Evolutionary conservation across 2,113 vertebrate species (phyloP).

Genomic region (Neotoma lepida): DNA sequence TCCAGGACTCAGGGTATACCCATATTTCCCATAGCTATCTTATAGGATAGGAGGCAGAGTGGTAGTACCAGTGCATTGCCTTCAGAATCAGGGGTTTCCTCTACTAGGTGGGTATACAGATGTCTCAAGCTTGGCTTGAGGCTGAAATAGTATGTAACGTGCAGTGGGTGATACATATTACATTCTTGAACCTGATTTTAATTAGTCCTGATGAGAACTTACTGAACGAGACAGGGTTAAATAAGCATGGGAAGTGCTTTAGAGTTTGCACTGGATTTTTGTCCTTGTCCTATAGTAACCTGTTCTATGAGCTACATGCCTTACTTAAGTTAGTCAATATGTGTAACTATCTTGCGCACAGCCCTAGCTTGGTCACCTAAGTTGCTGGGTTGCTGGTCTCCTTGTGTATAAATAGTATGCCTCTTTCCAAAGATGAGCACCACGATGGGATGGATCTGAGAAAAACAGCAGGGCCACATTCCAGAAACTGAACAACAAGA

Average conservation of each 20-base stretch:
- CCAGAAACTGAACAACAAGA: neutral
- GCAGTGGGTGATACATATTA: neutral
- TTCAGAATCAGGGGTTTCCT: neutral
- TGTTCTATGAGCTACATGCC: neutral
- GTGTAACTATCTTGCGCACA: neutral
- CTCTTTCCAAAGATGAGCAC: neutral
- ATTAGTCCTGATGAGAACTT: neutral
- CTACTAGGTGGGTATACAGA: neutral
- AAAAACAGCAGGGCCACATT: neutral
- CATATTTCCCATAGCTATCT: neutral
- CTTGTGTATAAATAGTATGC: neutral
- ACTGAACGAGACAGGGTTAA: neutral
- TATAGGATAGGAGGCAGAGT: neutral
- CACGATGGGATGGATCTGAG: neutral
- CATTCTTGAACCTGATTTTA: neutral
- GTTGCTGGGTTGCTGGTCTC: neutral
- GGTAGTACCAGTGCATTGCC: accelerated
- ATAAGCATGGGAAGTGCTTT: neutral
- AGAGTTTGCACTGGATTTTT: neutral
- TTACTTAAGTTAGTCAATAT: neutral
- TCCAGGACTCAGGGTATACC: neutral
- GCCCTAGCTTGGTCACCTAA: neutral
- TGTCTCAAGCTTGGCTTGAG: neutral
- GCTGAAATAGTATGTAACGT: neutral
- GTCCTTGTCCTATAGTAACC: neutral